Evolutionary conservation across 2,888 invertebrate species (phyloP), one percentile per base, ranked within the genome.

Genomic region (Patella depressa): DNA sequence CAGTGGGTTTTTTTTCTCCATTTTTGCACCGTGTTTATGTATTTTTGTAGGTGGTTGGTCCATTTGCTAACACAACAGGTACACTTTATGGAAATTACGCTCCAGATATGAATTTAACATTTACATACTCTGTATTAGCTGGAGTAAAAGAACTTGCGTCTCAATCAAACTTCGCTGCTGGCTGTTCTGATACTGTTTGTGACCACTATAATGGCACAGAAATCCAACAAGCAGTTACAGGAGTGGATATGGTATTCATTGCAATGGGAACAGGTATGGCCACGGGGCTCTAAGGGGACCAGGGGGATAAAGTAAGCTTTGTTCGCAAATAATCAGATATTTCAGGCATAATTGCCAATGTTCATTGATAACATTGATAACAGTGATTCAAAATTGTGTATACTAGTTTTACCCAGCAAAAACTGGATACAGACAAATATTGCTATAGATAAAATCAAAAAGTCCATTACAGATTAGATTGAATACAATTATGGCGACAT

Each of bases 11-110:
- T 34, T 3, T 34, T 34, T 7, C 2, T 29, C 7, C 34, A 4
- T 7, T 34, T 34, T 34, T 34, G 4, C 34, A 34, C 34, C 34
- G 34, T 34, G 34, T 34, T 34, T 34, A 34, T 34, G 15, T 69
- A 53, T 59, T 57, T 72, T 75, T 85, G 2, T 79, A 89, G 89
- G 80, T 91, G 11, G 79, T 90, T 70, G 91, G 91, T n/a, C 91
- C 91, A 9, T 88, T 90, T 86, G 85, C 88, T 11, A 81, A 89
- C 74, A 89, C 89, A 75, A 71, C 85, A 17, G 78, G 75, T 0
- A 85, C 87, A 69, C 81, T 88, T 19, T 87, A 85, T 81, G 91
- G 91, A 4, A 85, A 86, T 80, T 91, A 90, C 75, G 80, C 84
- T 17, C 84, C 90, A 1, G 75, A 81, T 11, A 74, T 85, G 5